phyloP scores from a whole-genome alignment of 2,113 vertebrate genomes.

The Paratilapia polleni region DNA sequence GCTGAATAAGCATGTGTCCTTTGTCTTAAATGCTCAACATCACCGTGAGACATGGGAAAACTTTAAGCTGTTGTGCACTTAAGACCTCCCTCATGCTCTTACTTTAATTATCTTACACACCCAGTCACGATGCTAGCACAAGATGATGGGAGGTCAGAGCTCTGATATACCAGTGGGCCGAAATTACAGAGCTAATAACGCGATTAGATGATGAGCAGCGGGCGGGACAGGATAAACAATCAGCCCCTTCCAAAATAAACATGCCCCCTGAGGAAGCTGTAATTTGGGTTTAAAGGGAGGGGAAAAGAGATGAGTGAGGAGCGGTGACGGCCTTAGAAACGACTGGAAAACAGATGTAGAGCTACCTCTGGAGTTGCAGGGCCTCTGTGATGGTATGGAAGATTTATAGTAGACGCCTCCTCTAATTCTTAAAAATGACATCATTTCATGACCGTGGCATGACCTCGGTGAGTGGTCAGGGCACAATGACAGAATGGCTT shows the following conservation, averaged over 20 bases:
- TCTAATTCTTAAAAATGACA: conserved; percentile 36
- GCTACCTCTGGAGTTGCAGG: not conserved
- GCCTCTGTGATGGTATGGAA: not conserved
- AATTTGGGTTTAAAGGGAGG: conserved; percentile 63
- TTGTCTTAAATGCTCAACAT: not conserved
- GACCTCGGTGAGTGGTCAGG: not conserved
- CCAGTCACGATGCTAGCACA: not conserved
- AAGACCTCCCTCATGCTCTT: not conserved
- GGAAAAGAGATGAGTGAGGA: conserved; percentile 24
- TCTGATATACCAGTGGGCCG: conserved; percentile 31
- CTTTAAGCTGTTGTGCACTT: not conserved
- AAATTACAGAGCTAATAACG: conserved; percentile 73
- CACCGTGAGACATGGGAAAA: not conserved
- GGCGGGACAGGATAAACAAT: conserved; percentile 61
- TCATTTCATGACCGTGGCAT: conserved; percentile 15
- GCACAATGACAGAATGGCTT: not conserved
- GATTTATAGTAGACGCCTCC: not conserved
- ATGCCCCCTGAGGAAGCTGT: conserved; percentile 49
- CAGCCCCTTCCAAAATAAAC: conserved; percentile 62
- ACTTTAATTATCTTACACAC: conserved; percentile 35
- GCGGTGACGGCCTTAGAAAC: conserved; percentile 5
- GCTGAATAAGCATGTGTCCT: not conserved
- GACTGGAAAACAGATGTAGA: conserved; percentile 25
- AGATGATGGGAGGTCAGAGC: conserved; percentile 35
- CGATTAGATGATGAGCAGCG: conserved; percentile 60